These are phyloP conservation scores for Echeneis naucrates DNA, from an alignment of 2,797 vertebrate genomes.

Conservation along the genomic window DNA sequence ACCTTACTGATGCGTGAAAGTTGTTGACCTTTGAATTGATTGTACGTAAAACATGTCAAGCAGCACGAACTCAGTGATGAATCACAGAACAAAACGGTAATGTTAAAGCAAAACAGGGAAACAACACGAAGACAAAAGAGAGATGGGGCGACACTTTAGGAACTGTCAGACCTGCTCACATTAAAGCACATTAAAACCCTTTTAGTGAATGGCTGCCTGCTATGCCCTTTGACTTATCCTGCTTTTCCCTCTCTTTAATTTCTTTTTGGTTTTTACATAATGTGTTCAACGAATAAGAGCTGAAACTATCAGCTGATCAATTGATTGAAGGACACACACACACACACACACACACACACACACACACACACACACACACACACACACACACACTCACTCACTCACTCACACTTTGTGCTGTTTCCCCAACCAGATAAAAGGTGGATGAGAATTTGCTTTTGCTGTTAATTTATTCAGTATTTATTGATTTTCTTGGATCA, in stretches of 20 bases:
- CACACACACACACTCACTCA: too few relatives aligned
- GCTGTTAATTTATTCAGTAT: background rate
- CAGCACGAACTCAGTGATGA: background rate
- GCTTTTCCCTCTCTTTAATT: too few relatives aligned
- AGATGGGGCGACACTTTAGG: background rate
- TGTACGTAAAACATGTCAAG: background rate
- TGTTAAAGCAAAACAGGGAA: background rate
- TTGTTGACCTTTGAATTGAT: background rate
- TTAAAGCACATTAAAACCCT: background rate
- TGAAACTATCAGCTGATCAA: background rate
- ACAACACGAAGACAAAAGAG: background rate
- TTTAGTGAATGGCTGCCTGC: background rate
- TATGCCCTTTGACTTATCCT: background rate
- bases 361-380: too few relatives aligned
- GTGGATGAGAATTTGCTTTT: background rate
- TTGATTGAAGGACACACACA: background rate
- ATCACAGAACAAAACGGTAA: background rate
- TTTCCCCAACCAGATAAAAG: background rate
- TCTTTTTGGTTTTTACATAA: background rate
- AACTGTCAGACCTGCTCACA: too few relatives aligned
- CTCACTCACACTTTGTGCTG: too few relatives aligned
- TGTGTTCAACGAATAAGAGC: background rate
- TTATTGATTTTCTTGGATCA: background rate
- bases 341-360: too few relatives aligned
- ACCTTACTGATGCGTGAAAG: background rate